A percentile compares a stretch with the other conserved stretches of the same genome.
phyloP scores from a whole-genome alignment of 2,888 invertebrate genomes.

The Tholera decimalis region DNA sequence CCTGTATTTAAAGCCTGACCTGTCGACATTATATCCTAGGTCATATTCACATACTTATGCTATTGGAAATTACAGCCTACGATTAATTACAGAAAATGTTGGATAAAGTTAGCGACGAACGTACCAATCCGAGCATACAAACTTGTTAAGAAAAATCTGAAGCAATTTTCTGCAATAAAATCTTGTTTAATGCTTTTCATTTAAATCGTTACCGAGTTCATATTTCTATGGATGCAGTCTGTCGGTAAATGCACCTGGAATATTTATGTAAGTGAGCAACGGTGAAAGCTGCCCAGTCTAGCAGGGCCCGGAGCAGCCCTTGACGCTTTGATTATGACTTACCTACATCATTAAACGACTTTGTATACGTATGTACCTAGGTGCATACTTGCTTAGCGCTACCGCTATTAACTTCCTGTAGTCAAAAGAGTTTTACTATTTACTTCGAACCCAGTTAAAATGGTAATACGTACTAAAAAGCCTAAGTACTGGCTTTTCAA shows the following conservation, averaged over 20 bases:
- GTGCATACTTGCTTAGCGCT: background rate
- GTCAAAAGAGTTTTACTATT: background rate
- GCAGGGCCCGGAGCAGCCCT: slow-evolving; percentile 51
- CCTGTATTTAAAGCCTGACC: too few relatives aligned
- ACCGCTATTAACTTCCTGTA: background rate
- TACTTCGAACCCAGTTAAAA: background rate
- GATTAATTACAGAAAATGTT: background rate
- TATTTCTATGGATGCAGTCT: slow-evolving; percentile 49
- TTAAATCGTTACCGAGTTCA: slow-evolving; percentile 16
- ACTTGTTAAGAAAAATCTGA: background rate
- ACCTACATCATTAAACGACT: slow-evolving; percentile 52
- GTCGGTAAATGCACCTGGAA: slow-evolving; percentile 57
- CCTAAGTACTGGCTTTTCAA: too few relatives aligned
- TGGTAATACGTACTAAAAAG: background rate
- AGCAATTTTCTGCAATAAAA: slow-evolving; percentile 9
- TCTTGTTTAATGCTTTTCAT: slow-evolving; percentile 12
- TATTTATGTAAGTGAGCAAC: slow-evolving; percentile 44
- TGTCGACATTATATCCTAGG: too few relatives aligned
- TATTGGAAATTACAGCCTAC: slow-evolving; percentile 1
- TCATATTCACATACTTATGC: background rate
- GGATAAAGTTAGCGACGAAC: background rate
- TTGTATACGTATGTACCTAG: slow-evolving; percentile 13
- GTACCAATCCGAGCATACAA: slow-evolving; percentile 3
- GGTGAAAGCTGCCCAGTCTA: slow-evolving; percentile 68
- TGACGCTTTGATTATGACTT: slow-evolving; percentile 62